phyloP scores from a whole-genome alignment of 2,113 vertebrate genomes.

The Onychostoma macrolepis region DNA sequence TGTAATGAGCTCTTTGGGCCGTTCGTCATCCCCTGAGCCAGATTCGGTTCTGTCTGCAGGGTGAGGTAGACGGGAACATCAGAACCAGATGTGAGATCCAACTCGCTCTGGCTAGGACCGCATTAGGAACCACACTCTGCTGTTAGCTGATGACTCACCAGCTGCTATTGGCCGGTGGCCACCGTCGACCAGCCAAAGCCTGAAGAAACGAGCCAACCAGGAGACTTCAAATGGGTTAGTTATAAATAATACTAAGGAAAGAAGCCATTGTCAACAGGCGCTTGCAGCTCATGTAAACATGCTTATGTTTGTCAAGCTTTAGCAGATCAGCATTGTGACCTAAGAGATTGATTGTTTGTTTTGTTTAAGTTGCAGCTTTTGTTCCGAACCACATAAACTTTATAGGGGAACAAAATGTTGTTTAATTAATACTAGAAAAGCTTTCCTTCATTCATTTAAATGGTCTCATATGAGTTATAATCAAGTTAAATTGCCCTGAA shows the following conservation, averaged over 20 bases:
- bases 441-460: not conserved
- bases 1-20: not conserved
- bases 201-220: not conserved
- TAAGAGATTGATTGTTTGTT: not conserved
- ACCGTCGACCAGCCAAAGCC: not conserved
- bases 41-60: slow-evolving; percentile 13
- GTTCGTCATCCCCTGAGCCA: not conserved
- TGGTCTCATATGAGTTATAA: not conserved
- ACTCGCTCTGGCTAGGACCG: not conserved
- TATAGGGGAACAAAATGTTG: not conserved
- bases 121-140: slow-evolving; percentile 2
- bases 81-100: slow-evolving; percentile 46
- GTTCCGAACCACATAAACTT: not conserved
- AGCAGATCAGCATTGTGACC: not conserved
- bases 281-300: not conserved
- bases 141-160: not conserved
- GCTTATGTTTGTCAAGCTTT: not conserved
- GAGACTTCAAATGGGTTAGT: not conserved
- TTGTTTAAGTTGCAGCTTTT: not conserved
- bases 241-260: slow-evolving; percentile 13
- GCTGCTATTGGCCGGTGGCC: not conserved
- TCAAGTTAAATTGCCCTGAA: not conserved
- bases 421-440: not conserved
- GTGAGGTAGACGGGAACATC: slow-evolving; percentile 32
- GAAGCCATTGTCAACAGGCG: not conserved